These are phyloP conservation scores for Cataglyphis cursor DNA, from an alignment of 2,888 invertebrate genomes.

Conservation along the genomic window DNA sequence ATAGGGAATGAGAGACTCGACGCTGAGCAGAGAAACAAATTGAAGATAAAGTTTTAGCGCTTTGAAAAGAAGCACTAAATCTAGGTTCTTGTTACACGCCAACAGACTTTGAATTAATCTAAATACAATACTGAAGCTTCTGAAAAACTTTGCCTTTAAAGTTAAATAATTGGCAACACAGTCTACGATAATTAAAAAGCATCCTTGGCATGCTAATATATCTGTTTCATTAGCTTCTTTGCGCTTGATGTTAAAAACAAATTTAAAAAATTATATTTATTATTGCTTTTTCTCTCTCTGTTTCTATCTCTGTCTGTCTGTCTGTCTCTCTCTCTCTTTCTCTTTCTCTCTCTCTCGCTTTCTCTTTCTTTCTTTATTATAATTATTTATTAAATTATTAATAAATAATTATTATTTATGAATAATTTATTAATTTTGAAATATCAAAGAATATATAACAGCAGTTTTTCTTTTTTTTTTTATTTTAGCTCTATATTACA, in stretches of 20 bases:
- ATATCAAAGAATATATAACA: neutral
- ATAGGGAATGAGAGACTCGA: constrained; percentile 22
- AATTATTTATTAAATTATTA: neutral
- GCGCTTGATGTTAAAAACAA: neutral
- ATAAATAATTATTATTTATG: too few species aligned
- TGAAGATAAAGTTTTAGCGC: constrained; percentile 12
- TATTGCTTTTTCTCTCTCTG: neutral
- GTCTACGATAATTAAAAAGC: neutral
- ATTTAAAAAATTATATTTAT: neutral
- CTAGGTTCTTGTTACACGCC: neutral
- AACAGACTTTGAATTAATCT: neutral
- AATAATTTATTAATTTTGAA: constrained; percentile 4
- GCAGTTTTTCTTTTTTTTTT: neutral
- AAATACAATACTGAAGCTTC: neutral
- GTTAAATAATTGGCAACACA: neutral
- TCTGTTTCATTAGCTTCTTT: neutral
- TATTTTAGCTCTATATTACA: constrained; percentile 14
- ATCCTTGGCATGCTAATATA: neutral
- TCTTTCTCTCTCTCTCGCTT: neutral
- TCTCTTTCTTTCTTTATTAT: neutral
- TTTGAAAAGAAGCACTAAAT: neutral
- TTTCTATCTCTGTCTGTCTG: too few species aligned
- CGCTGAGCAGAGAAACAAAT: constrained; percentile 13
- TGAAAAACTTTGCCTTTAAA: neutral
- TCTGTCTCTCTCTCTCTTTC: neutral